Percentiles rank a stretch among this genome's conserved stretches.
These are phyloP conservation scores for Drosophila vallismaia DNA, from an alignment of 2,888 invertebrate genomes.

Conservation along the genomic window DNA sequence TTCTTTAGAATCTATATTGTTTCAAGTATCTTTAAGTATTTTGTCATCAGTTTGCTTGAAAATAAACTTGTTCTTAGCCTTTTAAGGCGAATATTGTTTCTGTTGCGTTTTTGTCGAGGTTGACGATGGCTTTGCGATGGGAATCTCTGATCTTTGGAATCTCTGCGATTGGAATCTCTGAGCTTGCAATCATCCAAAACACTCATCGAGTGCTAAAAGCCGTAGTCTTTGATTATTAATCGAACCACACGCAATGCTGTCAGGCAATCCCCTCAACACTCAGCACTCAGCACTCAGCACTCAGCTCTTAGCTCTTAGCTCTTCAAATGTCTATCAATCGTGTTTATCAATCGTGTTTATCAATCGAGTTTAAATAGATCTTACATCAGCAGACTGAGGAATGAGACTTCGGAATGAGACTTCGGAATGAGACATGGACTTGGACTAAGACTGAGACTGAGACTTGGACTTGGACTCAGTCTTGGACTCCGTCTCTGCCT, in stretches of 20 bases:
- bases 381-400: slow-evolving; percentile 4
- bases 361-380: neutral
- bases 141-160: too few species aligned
- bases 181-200: too few species aligned
- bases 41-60: neutral
- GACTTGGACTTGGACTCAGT: too few species aligned
- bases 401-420: too few species aligned
- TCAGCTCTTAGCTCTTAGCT: too few species aligned
- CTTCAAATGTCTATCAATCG: too few species aligned
- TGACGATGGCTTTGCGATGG: neutral
- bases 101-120: slow-evolving; percentile 11
- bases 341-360: neutral
- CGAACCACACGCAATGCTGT: neutral
- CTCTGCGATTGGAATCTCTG: neutral
- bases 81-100: slow-evolving; percentile 20
- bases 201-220: neutral
- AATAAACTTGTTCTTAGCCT: slow-evolving; percentile 35
- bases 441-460: too few species aligned
- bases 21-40: neutral
- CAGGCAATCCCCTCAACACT: too few species aligned
- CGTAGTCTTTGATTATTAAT: slow-evolving; percentile 15
- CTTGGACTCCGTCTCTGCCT: too few species aligned
- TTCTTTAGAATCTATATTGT: too few species aligned
- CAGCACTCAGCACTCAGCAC: too few species aligned
- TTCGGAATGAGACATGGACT: too few species aligned